These are phyloP conservation scores for Agrypnus murinus DNA, from an alignment of 2,888 invertebrate species.

Conservation along the genomic window DNA sequence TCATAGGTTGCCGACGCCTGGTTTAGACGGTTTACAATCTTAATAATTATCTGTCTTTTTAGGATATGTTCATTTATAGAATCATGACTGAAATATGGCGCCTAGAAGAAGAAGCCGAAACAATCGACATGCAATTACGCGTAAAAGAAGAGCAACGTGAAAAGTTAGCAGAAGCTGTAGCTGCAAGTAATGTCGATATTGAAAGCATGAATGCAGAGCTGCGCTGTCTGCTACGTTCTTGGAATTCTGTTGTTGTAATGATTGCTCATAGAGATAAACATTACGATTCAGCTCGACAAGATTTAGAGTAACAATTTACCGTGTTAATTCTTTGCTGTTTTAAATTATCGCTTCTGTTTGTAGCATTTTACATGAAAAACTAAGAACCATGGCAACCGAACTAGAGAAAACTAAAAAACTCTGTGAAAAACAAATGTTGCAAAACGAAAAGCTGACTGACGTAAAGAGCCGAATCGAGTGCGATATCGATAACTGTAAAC, in stretches of 20 bases:
- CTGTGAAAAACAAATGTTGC: constrained; percentile 78
- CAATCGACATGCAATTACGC: constrained; percentile 78
- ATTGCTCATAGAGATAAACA: constrained; percentile 82
- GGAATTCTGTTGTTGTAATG: constrained; percentile 83
- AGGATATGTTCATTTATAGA: constrained; percentile 80
- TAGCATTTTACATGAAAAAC: constrained; percentile 71
- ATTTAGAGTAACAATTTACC: constrained; percentile 73
- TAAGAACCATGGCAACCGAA: constrained; percentile 69
- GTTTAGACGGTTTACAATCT: background rate
- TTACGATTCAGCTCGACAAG: constrained; percentile 76
- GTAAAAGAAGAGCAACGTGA: constrained; percentile 80
- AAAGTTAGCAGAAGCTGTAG: constrained; percentile 75
- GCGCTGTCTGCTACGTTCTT: constrained; percentile 80
- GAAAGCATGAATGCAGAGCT: constrained; percentile 83
- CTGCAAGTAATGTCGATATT: constrained; percentile 82
- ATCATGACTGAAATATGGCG: constrained; percentile 82
- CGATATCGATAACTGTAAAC: constrained; percentile 73
- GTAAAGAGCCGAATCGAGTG: constrained; percentile 75
- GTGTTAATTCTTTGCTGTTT: too few species aligned
- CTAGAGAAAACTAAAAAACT: constrained; percentile 81
- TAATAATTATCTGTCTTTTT: constrained; percentile 8
- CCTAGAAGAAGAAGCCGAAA: constrained; percentile 78
- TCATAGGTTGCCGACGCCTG: too few species aligned
- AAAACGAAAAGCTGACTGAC: constrained; percentile 78
- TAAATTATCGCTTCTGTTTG: background rate